phyloP scores from a whole-genome alignment of 35 echinoderm and acorn worm genomes.

The Acanthaster planci region DNA sequence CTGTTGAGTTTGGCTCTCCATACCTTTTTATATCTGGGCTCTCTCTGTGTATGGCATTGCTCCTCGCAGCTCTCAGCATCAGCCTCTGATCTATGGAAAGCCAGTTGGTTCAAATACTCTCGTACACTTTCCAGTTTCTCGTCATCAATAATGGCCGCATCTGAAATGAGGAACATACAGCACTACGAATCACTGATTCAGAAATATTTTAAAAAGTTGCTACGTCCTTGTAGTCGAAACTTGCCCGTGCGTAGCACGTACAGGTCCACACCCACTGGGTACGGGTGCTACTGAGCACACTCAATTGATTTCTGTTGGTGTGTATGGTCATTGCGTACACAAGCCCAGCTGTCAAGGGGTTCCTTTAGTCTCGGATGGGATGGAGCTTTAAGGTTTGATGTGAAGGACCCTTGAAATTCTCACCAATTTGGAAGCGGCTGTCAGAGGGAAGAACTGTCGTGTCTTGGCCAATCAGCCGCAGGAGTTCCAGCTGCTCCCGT shows the following conservation, averaged over 20 bases:
- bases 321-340: too few species aligned
- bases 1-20: neutral
- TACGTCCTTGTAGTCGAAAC: too few species aligned
- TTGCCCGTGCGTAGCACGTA: too few species aligned
- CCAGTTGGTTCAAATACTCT: neutral
- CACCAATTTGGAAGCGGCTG: constrained; percentile 27
- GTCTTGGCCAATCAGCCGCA: constrained; percentile 39
- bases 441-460: constrained; percentile 16
- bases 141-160: constrained; percentile 17
- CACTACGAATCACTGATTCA: neutral
- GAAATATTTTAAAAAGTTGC: too few species aligned
- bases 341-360: too few species aligned
- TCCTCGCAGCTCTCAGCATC: constrained; percentile 5
- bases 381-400: too few species aligned
- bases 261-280: too few species aligned
- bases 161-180: constrained; percentile 12
- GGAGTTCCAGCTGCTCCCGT: constrained; percentile 33
- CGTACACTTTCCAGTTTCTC: constrained; percentile 18
- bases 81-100: neutral
- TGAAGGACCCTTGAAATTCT: too few species aligned
- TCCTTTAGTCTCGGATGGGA: too few species aligned
- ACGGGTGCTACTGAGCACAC: too few species aligned
- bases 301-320: too few species aligned
- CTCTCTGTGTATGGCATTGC: neutral
- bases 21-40: constrained; percentile 41